Conservation (phyloP, 2,888 invertebrate genomes). For the Drosophila mettleri region DNA sequence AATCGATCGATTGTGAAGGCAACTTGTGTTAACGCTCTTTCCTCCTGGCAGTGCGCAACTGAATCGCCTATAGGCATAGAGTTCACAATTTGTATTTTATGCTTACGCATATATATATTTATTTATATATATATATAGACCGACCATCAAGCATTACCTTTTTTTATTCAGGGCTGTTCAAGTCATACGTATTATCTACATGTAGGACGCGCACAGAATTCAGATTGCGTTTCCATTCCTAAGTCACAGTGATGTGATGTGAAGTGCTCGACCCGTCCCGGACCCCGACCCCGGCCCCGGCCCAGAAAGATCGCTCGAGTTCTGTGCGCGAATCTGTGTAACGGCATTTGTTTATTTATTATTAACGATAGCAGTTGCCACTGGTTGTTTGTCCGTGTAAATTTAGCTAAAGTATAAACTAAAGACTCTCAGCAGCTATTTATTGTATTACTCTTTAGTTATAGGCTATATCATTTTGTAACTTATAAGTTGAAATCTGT, state of each 20-base stretch:
- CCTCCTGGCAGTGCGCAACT: slow-evolving; percentile 17
- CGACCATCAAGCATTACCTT: slow-evolving; percentile 3
- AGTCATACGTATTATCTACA: background rate
- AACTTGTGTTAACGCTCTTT: slow-evolving; percentile 31
- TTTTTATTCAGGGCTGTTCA: slow-evolving; percentile 9
- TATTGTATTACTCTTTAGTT: slow-evolving; percentile 27
- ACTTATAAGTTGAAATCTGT: slow-evolving; percentile 35
- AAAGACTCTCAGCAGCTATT: slow-evolving; percentile 18
- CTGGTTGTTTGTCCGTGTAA: slow-evolving; percentile 17
- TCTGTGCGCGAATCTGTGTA: background rate
- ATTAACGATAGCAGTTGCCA: slow-evolving; percentile 1
- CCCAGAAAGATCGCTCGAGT: background rate
- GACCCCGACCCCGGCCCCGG: slow-evolving; percentile 2
- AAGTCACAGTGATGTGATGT: background rate
- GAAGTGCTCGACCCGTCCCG: too few species aligned
- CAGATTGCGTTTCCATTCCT: slow-evolving; percentile 6
- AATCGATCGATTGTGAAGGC: slow-evolving; percentile 33
- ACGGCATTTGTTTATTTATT: slow-evolving; percentile 11
- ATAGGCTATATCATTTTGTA: slow-evolving; percentile 17
- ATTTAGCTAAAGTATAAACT: slow-evolving; percentile 40
- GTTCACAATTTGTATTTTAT: slow-evolving; percentile 43
- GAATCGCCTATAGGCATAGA: slow-evolving; percentile 44
- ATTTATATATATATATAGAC: slow-evolving; percentile 34
- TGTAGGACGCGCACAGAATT: slow-evolving; percentile 7
- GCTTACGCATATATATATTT: slow-evolving; percentile 49